Conservation (phyloP, 2,113 vertebrate genomes). For the Oryctolagus cuniculus region DNA sequence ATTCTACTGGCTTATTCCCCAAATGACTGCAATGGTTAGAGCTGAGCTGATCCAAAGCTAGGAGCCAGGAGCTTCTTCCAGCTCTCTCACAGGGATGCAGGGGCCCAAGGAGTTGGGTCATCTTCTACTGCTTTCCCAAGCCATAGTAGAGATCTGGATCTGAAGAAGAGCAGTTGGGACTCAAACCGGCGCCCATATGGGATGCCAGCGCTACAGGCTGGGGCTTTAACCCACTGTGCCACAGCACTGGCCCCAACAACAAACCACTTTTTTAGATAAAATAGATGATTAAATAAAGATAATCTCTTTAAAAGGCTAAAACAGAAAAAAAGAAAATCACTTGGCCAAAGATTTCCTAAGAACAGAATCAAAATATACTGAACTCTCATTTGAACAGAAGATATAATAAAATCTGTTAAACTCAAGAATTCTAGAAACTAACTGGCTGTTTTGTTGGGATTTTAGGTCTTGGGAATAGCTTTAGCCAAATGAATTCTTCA, state of each 20-base stretch:
- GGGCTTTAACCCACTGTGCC: too few relatives aligned
- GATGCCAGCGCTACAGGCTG: too few relatives aligned
- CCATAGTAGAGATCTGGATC: too few relatives aligned
- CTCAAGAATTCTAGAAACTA: slow-evolving; percentile 36
- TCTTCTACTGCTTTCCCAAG: too few relatives aligned
- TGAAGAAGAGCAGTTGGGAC: too few relatives aligned
- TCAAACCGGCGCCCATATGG: too few relatives aligned
- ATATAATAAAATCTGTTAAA: slow-evolving; percentile 77
- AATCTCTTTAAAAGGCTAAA: slow-evolving; percentile 63
- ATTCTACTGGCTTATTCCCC: too few relatives aligned
- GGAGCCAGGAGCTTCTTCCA: too few relatives aligned
- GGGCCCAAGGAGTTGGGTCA: too few relatives aligned
- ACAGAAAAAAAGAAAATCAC: slow-evolving; percentile 75
- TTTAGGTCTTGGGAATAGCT: slow-evolving; percentile 68
- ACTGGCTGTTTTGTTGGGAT: slow-evolving; percentile 69
- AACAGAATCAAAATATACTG: slow-evolving; percentile 63
- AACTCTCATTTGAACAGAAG: slow-evolving; percentile 70
- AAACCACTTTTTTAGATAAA: slow-evolving; percentile 60
- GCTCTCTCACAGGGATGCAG: too few relatives aligned
- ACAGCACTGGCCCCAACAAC: not conserved
- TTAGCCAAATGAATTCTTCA: slow-evolving; percentile 70
- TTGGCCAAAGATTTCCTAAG: slow-evolving; percentile 77
- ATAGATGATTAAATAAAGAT: slow-evolving; percentile 62
- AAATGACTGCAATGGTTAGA: too few relatives aligned
- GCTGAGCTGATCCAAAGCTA: too few relatives aligned